Percentiles rank a stretch among this genome's conserved stretches.
These are phyloP conservation scores for Naso thynnoides DNA, from an alignment of 2,797 vertebrate genomes.

Conservation along the genomic window DNA sequence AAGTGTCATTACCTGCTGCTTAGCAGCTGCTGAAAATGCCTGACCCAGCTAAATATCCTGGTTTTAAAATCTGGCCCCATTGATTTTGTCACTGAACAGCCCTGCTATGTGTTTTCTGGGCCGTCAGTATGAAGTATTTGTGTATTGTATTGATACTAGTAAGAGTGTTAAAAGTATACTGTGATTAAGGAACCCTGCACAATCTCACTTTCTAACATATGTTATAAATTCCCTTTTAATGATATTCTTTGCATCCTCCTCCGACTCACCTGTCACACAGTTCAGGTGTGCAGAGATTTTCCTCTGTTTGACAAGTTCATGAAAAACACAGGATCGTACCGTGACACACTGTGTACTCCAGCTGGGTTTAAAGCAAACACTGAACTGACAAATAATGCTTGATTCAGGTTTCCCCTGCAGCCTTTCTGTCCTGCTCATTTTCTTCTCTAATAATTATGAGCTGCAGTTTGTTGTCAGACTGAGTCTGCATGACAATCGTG, in stretches of 20 bases:
- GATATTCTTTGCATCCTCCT: too few relatives aligned
- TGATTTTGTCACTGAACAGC: too few relatives aligned
- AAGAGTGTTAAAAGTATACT: background rate
- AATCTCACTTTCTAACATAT: too few relatives aligned
- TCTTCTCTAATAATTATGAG: conserved; percentile 3
- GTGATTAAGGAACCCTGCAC: too few relatives aligned
- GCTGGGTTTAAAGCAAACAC: conserved; percentile 19
- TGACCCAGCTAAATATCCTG: too few relatives aligned
- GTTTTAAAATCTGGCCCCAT: too few relatives aligned
- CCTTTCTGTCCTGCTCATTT: background rate
- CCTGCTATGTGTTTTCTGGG: background rate
- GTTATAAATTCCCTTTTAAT: too few relatives aligned
- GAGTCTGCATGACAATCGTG: background rate
- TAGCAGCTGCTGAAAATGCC: too few relatives aligned
- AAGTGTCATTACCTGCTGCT: too few relatives aligned
- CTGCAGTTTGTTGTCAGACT: conserved; percentile 15
- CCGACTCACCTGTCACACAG: too few relatives aligned
- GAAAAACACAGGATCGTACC: background rate
- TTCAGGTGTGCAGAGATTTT: too few relatives aligned
- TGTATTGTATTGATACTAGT: background rate
- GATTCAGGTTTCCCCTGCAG: conserved; percentile 3
- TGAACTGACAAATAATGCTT: conserved; percentile 8
- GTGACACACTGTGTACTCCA: background rate
- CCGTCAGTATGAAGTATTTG: background rate
- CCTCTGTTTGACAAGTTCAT: too few relatives aligned